Evolutionary conservation across 2,888 invertebrate genomes (phyloP).

Genomic region (Polyommatus iphigenia): DNA sequence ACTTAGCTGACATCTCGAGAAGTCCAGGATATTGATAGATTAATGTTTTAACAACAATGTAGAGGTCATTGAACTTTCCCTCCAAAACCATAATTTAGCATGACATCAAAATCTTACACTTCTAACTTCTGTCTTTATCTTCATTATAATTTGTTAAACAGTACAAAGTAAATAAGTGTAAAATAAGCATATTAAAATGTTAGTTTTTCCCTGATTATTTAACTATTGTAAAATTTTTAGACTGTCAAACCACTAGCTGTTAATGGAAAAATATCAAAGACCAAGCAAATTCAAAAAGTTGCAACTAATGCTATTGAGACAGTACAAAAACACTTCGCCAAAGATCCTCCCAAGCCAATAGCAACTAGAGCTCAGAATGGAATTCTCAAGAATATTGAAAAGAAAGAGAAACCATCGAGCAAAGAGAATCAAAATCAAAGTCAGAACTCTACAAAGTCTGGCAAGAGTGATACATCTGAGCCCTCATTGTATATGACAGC

Average conservation of each 20-base stretch:
- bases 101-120: not conserved
- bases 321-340: constrained; percentile 67
- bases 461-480: constrained; percentile 85
- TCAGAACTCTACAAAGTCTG: constrained; percentile 65
- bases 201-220: not conserved
- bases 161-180: not conserved
- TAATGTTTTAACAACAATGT: not conserved
- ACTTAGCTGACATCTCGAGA: not conserved
- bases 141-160: not conserved
- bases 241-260: constrained; percentile 62
- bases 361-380: constrained; percentile 65
- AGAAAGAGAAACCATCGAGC: constrained; percentile 47
- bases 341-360: constrained; percentile 61
- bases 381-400: constrained; percentile 69
- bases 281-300: constrained; percentile 67
- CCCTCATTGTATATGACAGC: constrained; percentile 89
- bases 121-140: not conserved
- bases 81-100: constrained; percentile 48
- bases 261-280: constrained; percentile 70
- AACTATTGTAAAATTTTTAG: constrained; percentile 51
- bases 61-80: constrained; percentile 63
- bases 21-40: not conserved
- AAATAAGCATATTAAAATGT: not conserved
- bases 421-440: constrained; percentile 65
- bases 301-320: constrained; percentile 66